Evolutionary conservation across 2,797 vertebrate genomes (phyloP), one percentile per base, ranked within the genome.

Genomic region (Myoxocephalus aenaeus): DNA sequence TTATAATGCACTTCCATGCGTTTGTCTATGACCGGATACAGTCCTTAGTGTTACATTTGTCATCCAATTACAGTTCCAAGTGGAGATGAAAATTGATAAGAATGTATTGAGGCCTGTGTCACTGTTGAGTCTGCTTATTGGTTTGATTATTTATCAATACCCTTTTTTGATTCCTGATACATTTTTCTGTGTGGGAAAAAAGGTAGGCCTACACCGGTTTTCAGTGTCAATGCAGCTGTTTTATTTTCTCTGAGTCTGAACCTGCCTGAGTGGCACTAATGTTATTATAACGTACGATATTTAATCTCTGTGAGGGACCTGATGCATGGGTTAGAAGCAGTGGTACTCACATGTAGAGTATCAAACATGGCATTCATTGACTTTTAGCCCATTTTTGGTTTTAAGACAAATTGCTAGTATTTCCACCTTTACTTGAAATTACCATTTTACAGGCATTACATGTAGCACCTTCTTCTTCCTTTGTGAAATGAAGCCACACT

Each of bases 1-100:
- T 84, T 79, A 77, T 80, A 75, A 82, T 79, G 50, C 48, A 81
- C 76, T 59, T 77, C 4, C 50, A 75, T 77, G 36, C 70, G 82
- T 88, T 86, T 75, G 44, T 83, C 75, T 79, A 20, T 61, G 82
- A 82, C 87, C 85, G 44, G 79, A 89, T 82, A 20, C 64, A 70
- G 62, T 65, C 82, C 78, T 85, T 82, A 81, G 36, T 70, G 54
- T 14, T 69, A 67, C 69, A 70, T 83, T 68, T 82, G 64, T 86
- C 80, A 77, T 84, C 22, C 83, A 69, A 83, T 84, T 83, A 65
- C 63, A 75, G 58, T 56, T 79, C 72, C 15, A 32, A 32, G 29
- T 34, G 18, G 56, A 18, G 29, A 34, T 61, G 11, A 8, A 11
- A 61, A 61, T 38, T 22, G 58, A 22, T 59, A 13, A 7, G 10